A percentile compares a stretch with the other conserved stretches of the same genome.
phyloP scores from a whole-genome alignment of 2,797 vertebrate genomes.

The Pteronotus mesoamericanus region DNA sequence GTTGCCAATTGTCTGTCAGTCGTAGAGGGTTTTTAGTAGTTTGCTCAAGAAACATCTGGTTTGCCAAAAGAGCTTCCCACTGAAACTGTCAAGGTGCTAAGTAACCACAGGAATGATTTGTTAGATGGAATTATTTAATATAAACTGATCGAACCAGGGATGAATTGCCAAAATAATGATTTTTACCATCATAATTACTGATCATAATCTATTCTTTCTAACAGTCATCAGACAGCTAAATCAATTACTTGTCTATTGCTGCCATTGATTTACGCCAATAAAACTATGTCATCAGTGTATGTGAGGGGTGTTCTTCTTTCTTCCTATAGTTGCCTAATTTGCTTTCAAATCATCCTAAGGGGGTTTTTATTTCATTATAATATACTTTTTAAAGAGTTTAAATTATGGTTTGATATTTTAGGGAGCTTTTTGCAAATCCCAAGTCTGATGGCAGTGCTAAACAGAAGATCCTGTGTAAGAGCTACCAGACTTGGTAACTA shows the following conservation, averaged over 20 bases:
- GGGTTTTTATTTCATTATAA: neutral
- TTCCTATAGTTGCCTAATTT: neutral
- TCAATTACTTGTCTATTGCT: slow-evolving; percentile 40
- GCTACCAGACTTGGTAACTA: neutral
- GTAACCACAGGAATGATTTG: neutral
- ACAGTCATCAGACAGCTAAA: neutral
- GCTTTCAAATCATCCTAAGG: neutral
- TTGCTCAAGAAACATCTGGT: slow-evolving; percentile 14
- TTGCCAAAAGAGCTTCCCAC: slow-evolving; percentile 9
- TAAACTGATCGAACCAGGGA: slow-evolving; percentile 5
- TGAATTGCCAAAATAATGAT: slow-evolving; percentile 29
- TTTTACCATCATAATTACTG: slow-evolving; percentile 46
- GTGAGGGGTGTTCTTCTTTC: slow-evolving; percentile 15
- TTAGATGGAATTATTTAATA: slow-evolving; percentile 28
- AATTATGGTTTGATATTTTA: neutral
- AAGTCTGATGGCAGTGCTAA: neutral
- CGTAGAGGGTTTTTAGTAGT: neutral
- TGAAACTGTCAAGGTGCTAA: neutral
- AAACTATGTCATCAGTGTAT: neutral
- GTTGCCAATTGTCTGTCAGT: neutral
- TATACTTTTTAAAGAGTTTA: neutral
- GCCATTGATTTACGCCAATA: slow-evolving; percentile 6
- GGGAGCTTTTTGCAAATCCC: neutral
- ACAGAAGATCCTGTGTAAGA: neutral
- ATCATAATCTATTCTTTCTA: neutral